A percentile compares a stretch with the other conserved stretches of the same genome.
phyloP scores from a whole-genome alignment of 2,797 vertebrate species.

The Chaetophractus vellerosus region DNA sequence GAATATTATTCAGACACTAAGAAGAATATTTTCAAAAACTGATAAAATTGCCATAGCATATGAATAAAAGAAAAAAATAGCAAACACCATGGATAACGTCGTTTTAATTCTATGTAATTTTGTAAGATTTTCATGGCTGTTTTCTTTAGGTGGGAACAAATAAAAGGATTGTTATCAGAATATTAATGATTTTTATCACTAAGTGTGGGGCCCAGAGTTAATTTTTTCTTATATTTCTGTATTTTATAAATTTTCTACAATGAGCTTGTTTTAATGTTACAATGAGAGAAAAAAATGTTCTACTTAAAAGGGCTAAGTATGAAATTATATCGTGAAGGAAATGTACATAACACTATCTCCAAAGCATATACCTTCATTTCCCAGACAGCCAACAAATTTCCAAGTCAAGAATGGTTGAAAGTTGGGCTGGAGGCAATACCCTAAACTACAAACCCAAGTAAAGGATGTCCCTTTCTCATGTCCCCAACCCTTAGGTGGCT shows the following conservation, averaged over 20 bases:
- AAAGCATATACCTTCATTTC: not conserved
- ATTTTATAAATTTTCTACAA: not conserved
- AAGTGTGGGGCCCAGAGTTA: not conserved
- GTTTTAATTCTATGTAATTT: not conserved
- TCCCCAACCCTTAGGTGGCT: not conserved
- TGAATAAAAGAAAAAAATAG: not conserved
- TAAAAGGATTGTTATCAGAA: not conserved
- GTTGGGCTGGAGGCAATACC: accelerated
- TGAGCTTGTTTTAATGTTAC: not conserved
- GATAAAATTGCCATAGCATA: not conserved
- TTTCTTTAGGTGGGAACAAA: not conserved
- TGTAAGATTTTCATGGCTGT: not conserved
- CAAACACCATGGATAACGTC: not conserved
- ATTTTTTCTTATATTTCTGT: not conserved
- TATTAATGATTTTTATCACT: not conserved
- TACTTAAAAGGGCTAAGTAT: not conserved
- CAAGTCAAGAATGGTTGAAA: accelerated
- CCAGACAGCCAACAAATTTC: not conserved
- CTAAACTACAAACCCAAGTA: not conserved
- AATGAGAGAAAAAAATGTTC: not conserved
- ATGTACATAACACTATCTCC: not conserved
- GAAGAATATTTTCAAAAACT: slow-evolving; percentile 18
- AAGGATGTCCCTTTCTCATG: not conserved
- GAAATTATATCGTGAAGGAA: not conserved
- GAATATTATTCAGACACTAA: slow-evolving; percentile 1